Base-by-base conservation (phyloP, 2,888 invertebrate species). In the Corbicula japonica region DNA sequence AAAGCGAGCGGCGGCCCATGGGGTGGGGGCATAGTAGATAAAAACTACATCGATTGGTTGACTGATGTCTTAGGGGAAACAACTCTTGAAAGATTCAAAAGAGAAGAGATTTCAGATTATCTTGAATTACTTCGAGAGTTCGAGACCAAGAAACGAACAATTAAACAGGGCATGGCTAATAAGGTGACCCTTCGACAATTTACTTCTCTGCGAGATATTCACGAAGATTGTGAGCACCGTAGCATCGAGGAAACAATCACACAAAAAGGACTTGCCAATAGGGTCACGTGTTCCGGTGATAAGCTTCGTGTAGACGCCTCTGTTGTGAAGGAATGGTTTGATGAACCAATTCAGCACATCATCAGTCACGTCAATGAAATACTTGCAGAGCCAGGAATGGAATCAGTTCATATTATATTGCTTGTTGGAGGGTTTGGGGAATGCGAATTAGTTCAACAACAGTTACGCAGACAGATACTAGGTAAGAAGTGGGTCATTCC, bases 1-100 rank as follows among this genome's bases (percentile, higher is more conserved):
- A 62, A 48, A 62, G 46, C 62, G 5, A 46, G 62, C 32, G 62
- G 62, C 23, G 62, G 62, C 2, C 46, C 46, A 26, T 62, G 62
- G 62, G 62, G 62, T 30, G 62, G 62, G 6, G 48, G 4, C 8
- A 21, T 3, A 3, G 62, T 62, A 28, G 62, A 62, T 21, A 12
- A 48, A 1, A 46, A 48, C 28, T 62, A 46, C 21, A 30, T 63
- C 0, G 18, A 46, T 2, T 46, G 44, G 62, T n/a, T 62, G 15
- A 26, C 46, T n/a, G n/a, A 30, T 2, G 2, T 62, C 18, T 46
- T 46, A 5, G 62, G 62, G 5, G n/a, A 44, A n/a, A 6, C 23
- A n/a, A 32, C 32, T 12, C 12, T 62, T 12, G 48, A 62, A 2
- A 21, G 21, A 8, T 58, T 58, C 34, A 8, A 58, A 23, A 34